A percentile compares a stretch with the other conserved stretches of the same genome.
These are phyloP conservation scores for Burhinus bistriatus DNA, from an alignment of 2,113 vertebrate species.

Conservation along the genomic window DNA sequence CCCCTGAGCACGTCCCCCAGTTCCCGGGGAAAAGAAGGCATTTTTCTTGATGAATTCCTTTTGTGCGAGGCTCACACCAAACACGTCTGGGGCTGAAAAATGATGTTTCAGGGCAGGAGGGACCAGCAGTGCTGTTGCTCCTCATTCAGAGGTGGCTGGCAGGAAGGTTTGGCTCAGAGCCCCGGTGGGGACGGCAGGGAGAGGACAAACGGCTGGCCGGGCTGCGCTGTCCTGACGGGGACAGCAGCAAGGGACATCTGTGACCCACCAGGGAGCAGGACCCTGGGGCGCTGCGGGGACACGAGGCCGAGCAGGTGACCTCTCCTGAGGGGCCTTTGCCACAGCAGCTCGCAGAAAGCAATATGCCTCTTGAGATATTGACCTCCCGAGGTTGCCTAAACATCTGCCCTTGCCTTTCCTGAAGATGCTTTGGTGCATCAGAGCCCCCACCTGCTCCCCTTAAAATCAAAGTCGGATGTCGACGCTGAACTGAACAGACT, in stretches of 20 bases:
- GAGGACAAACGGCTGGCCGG: background rate
- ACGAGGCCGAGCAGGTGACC: background rate
- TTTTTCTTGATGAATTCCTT: background rate
- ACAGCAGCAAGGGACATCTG: background rate
- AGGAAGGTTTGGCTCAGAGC: background rate
- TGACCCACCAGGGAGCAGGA: accelerated
- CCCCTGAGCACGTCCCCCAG: accelerated
- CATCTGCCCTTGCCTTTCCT: background rate
- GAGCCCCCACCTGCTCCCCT: background rate
- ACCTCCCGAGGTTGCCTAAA: background rate
- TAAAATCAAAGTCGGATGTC: background rate
- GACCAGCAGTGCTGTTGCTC: background rate
- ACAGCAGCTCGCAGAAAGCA: background rate
- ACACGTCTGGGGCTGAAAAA: background rate
- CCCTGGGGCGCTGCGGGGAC: background rate
- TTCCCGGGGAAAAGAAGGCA: background rate
- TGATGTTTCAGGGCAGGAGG: background rate
- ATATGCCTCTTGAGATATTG: background rate
- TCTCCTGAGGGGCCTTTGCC: background rate
- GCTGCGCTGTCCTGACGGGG: accelerated
- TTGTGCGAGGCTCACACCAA: background rate
- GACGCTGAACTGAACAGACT: background rate
- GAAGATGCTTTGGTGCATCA: background rate
- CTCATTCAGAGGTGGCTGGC: too few species aligned
- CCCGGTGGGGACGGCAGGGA: background rate